These are phyloP conservation scores for Drosophila antonietae DNA, from an alignment of 2,888 invertebrate genomes.

Conservation along the genomic window DNA sequence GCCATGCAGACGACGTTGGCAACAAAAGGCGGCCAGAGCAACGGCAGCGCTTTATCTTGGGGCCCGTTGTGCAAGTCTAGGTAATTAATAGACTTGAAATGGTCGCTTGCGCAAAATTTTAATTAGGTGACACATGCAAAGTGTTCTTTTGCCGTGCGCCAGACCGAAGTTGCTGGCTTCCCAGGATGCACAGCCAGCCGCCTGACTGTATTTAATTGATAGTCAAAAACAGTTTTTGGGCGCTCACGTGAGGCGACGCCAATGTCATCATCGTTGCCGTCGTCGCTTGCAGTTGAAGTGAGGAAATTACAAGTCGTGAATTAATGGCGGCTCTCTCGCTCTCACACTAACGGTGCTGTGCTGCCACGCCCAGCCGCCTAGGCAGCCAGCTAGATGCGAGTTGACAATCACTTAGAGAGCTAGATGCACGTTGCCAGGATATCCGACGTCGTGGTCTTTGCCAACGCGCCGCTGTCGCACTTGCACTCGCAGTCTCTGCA, in stretches of 20 bases:
- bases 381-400: conserved; percentile 16
- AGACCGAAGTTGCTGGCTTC: conserved; percentile 20
- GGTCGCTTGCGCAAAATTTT: conserved; percentile 74
- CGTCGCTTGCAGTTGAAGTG: conserved; percentile 74
- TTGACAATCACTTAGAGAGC: conserved; percentile 59
- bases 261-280: conserved; percentile 24
- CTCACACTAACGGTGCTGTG: neutral
- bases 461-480: conserved; percentile 40
- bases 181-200: conserved; percentile 12
- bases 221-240: conserved; percentile 71
- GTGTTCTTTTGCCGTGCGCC: conserved; percentile 24
- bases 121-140: conserved; percentile 78
- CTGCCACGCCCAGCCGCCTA: conserved; percentile 7
- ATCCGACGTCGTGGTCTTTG: conserved; percentile 72
- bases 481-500: conserved; percentile 59
- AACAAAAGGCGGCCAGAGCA: conserved; percentile 32
- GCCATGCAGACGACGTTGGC: conserved; percentile 12
- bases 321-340: conserved; percentile 73
- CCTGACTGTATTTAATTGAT: conserved; percentile 71
- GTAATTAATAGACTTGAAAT: conserved; percentile 80
- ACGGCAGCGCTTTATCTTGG: conserved; percentile 40
- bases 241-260: conserved; percentile 42
- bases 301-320: conserved; percentile 83
- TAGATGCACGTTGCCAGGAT: conserved; percentile 73
- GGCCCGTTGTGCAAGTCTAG: conserved; percentile 47